These are phyloP conservation scores for Trematomus bernacchii DNA, from an alignment of 2,797 vertebrate genomes.

Conservation along the genomic window DNA sequence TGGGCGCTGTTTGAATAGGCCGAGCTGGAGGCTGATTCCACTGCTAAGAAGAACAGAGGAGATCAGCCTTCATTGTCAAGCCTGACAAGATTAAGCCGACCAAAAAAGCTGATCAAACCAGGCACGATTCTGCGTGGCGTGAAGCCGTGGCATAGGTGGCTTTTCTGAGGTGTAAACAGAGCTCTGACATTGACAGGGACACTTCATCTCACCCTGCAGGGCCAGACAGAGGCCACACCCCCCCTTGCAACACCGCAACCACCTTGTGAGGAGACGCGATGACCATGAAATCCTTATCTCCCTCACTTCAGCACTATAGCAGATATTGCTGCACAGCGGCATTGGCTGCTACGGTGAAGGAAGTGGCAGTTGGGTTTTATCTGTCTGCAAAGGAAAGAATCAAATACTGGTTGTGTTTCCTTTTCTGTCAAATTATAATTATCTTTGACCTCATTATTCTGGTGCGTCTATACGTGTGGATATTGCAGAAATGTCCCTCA, in stretches of 20 bases:
- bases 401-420: constrained; percentile 56
- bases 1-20: constrained; percentile 75
- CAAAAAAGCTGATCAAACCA: constrained; percentile 82
- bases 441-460: constrained; percentile 73
- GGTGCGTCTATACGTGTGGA: constrained; percentile 34
- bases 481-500: constrained; percentile 49
- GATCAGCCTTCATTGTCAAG: constrained; percentile 83
- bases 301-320: constrained; percentile 45
- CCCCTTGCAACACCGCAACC: constrained; percentile 33
- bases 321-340: constrained; percentile 49
- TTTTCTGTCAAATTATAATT: constrained; percentile 63
- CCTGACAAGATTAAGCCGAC: constrained; percentile 84
- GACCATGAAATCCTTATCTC: constrained; percentile 75
- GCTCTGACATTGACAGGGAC: constrained; percentile 76
- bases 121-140: constrained; percentile 64
- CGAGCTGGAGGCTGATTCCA: constrained; percentile 76
- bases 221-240: constrained; percentile 42
- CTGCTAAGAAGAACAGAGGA: constrained; percentile 81
- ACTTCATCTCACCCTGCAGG: constrained; percentile 59
- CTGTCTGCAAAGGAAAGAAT: constrained; percentile 51
- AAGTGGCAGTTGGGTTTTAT: constrained; percentile 50
- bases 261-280: constrained; percentile 60
- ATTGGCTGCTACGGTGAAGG: constrained; percentile 42
- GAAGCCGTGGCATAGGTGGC: constrained; percentile 66
- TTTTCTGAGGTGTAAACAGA: constrained; percentile 75